Base-by-base conservation (phyloP, 2,113 vertebrate species). In the Scortum barcoo region DNA sequence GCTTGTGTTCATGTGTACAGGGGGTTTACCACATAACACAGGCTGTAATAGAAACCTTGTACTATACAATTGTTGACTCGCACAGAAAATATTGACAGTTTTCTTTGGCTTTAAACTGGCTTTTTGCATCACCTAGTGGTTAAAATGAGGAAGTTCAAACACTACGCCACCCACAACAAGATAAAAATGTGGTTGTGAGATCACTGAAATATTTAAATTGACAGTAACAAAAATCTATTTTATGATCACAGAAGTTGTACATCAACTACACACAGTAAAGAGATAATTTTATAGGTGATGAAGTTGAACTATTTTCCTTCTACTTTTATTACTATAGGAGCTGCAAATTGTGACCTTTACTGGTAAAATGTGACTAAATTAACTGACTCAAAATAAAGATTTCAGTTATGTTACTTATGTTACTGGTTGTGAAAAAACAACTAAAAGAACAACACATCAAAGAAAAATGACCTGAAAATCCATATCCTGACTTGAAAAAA, bases 71-170 rank as follows among this genome's bases (percentile, higher is more conserved):
- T n/a, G 5, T 20, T 36, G 10, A 33, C 11, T 44, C 17, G 36
- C 12, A 67, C 12, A n/a, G 3, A 26, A 10, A 48, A 5, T 13
- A 20, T 4, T 36, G 11, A 57, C n/a, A 10, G 26, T 7, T 76
- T 56, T 44, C 19, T 8, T n/a, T 2, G 33, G 7, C 20, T 42
- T 24, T 74, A 14, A 24, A 48, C 44, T 76, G 50, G 24, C 22
- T 69, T 58, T 85, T 73, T 58, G 62, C 84, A 13, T 19, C 88
- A 63, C 26, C 88, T 76, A 22, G 84, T 85, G 90, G 82, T 67
- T 1, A 17, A 38, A 44, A 9, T 1, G 28, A n/a, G 20, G n/a
- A 58, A 57, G 48, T 72, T 42, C 74, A 67, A 4, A 36, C 33
- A 36, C n/a, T n/a, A n/a, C n/a, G n/a, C n/a, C n/a, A n/a, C n/a